Conservation (phyloP, 2,113 vertebrate genomes). For the Salminus brasiliensis region DNA sequence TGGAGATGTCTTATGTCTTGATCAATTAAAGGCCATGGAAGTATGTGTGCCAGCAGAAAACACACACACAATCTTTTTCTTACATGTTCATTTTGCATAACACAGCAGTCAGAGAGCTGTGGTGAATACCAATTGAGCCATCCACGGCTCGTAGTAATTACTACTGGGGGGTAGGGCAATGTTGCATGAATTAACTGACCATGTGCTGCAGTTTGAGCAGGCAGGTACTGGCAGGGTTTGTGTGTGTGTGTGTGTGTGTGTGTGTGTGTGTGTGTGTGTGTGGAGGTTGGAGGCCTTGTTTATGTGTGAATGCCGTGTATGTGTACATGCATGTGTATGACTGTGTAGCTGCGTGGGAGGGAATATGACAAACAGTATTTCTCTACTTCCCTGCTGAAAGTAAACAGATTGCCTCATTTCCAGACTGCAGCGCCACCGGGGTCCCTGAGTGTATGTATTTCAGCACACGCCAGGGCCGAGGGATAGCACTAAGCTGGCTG, state of each 20-base stretch:
- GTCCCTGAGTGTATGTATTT: conserved; percentile 43
- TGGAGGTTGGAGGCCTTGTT: conserved; percentile 26
- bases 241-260: background rate
- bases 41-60: background rate
- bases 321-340: conserved; percentile 31
- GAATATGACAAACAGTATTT: conserved; percentile 54
- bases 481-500: conserved; percentile 13
- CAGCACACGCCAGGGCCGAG: background rate
- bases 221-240: background rate
- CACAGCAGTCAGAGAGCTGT: background rate
- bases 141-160: background rate
- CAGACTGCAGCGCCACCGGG: conserved; percentile 46
- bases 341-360: conserved; percentile 33
- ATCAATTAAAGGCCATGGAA: background rate
- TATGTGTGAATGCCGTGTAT: conserved; percentile 34
- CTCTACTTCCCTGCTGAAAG: conserved; percentile 50
- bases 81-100: background rate
- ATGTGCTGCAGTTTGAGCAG: background rate
- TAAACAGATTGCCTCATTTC: conserved; percentile 64
- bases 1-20: background rate
- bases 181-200: conserved; percentile 29
- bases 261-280: background rate
- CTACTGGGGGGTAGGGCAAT: background rate
- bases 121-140: conserved; percentile 1
- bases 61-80: background rate